Conservation (phyloP, 1,140 invertebrate genomes). For the Atopsyche davidsoni region DNA sequence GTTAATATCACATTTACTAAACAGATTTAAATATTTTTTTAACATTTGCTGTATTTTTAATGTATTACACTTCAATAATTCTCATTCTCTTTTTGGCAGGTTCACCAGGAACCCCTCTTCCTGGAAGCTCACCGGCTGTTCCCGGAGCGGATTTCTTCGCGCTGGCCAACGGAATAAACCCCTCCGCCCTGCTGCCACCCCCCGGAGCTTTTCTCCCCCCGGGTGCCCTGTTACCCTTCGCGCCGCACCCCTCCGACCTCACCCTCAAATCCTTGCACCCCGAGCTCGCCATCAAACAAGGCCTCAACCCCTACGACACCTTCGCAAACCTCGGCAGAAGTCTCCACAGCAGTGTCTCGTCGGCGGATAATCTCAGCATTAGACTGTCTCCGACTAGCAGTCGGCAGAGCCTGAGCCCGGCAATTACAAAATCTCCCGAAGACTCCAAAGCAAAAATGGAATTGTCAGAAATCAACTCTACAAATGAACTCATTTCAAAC, state of each 20-base stretch:
- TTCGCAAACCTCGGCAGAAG: conserved; percentile 34
- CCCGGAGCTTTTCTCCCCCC: conserved; percentile 45
- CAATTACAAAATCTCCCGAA: conserved; percentile 43
- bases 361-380: conserved; percentile 43
- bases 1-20: neutral
- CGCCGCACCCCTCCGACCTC: conserved; percentile 44
- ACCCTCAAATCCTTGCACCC: conserved; percentile 40
- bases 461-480: conserved; percentile 54
- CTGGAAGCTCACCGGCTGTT: conserved; percentile 41
- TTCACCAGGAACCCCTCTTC: conserved; percentile 34
- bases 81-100: conserved; percentile 32
- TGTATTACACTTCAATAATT: neutral
- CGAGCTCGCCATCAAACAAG: conserved; percentile 40
- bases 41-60: too few relatives aligned
- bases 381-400: conserved; percentile 51
- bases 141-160: conserved; percentile 46
- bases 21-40: neutral
- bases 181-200: conserved; percentile 48
- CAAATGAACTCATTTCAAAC: conserved; percentile 56
- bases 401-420: conserved; percentile 46
- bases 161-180: conserved; percentile 44
- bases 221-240: conserved; percentile 40
- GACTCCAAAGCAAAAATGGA: conserved; percentile 45
- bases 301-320: conserved; percentile 41
- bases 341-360: conserved; percentile 43